A percentile compares a stretch with the other conserved stretches of the same genome.
Evolutionary conservation across 2,113 vertebrate genomes (phyloP).

Genomic region (Plestiodon gilberti): DNA sequence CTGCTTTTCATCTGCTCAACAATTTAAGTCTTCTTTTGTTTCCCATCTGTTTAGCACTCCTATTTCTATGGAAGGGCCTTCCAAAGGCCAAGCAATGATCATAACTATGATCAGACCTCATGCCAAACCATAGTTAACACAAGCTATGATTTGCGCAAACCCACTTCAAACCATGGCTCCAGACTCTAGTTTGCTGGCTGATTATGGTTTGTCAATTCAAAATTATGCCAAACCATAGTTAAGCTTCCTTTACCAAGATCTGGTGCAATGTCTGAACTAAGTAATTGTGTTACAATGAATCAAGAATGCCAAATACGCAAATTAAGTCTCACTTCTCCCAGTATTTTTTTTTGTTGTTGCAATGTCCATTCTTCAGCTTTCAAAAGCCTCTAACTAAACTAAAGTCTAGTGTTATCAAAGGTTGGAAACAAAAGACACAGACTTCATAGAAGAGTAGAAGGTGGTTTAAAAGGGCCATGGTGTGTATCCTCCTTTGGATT

Average conservation of each 20-base stretch:
- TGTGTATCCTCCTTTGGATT: no score
- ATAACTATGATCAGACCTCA: not conserved
- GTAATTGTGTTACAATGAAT: not conserved
- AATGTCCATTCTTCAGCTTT: conserved; percentile 4
- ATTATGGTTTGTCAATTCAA: not conserved
- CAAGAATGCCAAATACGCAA: not conserved
- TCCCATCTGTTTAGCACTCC: not conserved
- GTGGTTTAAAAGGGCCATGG: not conserved
- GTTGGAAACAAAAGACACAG: not conserved
- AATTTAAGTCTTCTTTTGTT: not conserved
- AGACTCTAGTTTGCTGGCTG: not conserved
- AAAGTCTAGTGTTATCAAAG: conserved; percentile 37
- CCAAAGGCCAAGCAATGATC: not conserved
- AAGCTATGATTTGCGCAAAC: not conserved
- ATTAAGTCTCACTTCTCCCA: not conserved
- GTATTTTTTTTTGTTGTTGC: not conserved
- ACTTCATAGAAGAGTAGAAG: not conserved
- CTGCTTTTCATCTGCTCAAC: no score
- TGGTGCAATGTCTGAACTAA: not conserved
- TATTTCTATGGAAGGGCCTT: not conserved
- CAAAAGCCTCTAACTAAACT: not conserved
- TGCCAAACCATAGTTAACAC: not conserved
- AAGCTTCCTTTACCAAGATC: not conserved
- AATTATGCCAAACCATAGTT: not conserved
- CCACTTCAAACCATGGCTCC: not conserved